Evolutionary conservation across 2,113 vertebrate species (phyloP).

Genomic region (Syngnathoides biaculeatus): DNA sequence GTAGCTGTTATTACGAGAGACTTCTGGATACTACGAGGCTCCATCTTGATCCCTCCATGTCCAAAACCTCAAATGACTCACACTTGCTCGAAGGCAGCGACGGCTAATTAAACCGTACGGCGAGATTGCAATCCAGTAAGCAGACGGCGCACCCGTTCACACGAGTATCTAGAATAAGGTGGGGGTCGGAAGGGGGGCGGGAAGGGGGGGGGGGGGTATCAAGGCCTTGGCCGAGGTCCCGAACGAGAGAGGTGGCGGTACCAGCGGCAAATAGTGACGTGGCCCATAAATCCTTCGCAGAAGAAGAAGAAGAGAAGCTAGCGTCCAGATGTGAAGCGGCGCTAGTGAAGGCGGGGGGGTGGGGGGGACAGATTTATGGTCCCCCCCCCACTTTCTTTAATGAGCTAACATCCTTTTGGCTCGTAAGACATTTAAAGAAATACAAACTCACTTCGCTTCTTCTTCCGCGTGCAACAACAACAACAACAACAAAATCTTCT

Average conservation of each 20-base stretch:
- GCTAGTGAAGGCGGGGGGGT: slow-evolving; percentile 59
- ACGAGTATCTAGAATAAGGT: background rate
- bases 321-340: slow-evolving; percentile 66
- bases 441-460: slow-evolving; percentile 12
- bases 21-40: no score
- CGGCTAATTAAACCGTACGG: background rate
- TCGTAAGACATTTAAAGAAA: slow-evolving; percentile 67
- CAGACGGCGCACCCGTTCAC: slow-evolving; percentile 7
- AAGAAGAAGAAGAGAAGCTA: slow-evolving; percentile 20
- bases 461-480: slow-evolving; percentile 61
- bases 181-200: no score
- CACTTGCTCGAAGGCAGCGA: no score
- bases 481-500: slow-evolving; percentile 43
- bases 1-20: no score
- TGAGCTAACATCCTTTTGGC: slow-evolving; percentile 78
- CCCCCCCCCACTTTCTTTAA: slow-evolving; percentile 62
- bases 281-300: slow-evolving; percentile 52
- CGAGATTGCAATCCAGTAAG: background rate
- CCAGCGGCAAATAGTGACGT: slow-evolving; percentile 31
- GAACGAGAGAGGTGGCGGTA: slow-evolving; percentile 25
- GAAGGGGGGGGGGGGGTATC: background rate
- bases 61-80: background rate
- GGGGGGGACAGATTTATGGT: slow-evolving; percentile 70
- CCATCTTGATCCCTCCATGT: background rate
- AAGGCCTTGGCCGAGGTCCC: slow-evolving; percentile 16